Evolutionary conservation across 2,797 vertebrate species (phyloP).

Genomic region (Ispidina picta): DNA sequence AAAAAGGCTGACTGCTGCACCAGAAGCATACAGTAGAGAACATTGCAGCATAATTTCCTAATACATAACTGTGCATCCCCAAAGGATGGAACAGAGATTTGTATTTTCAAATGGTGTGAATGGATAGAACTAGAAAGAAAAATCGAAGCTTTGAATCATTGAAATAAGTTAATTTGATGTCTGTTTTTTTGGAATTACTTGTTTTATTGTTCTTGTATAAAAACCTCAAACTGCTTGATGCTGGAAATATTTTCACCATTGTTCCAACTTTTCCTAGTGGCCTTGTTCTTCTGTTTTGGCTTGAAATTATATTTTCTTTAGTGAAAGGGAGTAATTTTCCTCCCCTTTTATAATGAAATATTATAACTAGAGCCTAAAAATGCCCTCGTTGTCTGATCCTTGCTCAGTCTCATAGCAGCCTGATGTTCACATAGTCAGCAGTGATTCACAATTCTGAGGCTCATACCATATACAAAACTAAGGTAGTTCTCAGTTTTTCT

Average conservation of each 20-base stretch:
- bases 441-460: not conserved
- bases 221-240: not conserved
- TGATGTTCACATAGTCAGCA: not conserved
- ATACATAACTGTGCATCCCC: not conserved
- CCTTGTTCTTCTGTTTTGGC: not conserved
- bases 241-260: not conserved
- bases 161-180: not conserved
- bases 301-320: not conserved
- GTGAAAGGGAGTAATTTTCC: not conserved
- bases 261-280: not conserved
- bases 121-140: not conserved
- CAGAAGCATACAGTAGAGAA: not conserved
- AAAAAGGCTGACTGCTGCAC: conserved; percentile 7
- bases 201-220: not conserved
- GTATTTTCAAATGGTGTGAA: not conserved
- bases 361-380: not conserved
- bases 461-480: not conserved
- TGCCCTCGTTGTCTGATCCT: not conserved
- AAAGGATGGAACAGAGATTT: not conserved
- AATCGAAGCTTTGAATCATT: not conserved
- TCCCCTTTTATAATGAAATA: not conserved
- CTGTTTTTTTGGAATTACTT: not conserved
- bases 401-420: not conserved
- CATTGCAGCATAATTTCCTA: not conserved
- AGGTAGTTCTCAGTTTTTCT: not conserved